These are phyloP conservation scores for Tillus elongatus DNA, from an alignment of 2,888 invertebrate genomes.

Conservation along the genomic window DNA sequence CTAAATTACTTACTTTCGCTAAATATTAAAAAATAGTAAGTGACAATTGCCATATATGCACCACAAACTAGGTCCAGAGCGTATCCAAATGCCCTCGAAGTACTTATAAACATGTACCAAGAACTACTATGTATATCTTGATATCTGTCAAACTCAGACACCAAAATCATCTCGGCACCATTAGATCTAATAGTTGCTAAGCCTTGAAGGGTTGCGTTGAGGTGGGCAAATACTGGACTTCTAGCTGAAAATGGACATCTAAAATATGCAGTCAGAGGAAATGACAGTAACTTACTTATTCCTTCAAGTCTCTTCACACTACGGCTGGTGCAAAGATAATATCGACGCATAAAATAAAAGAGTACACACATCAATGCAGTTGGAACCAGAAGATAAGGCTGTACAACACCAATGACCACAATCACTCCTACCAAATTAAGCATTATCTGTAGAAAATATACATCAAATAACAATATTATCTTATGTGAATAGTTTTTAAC, in stretches of 20 bases:
- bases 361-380: slow-evolving; percentile 54
- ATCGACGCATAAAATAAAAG: slow-evolving; percentile 54
- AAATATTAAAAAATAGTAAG: slow-evolving; percentile 55
- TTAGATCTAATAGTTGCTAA: slow-evolving; percentile 64
- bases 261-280: neutral
- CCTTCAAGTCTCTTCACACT: slow-evolving; percentile 66
- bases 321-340: slow-evolving; percentile 65
- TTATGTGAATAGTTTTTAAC: no score
- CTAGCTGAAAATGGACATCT: slow-evolving; percentile 45
- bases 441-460: slow-evolving; percentile 42
- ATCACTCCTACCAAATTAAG: slow-evolving; percentile 68
- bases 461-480: neutral
- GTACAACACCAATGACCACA: slow-evolving; percentile 61
- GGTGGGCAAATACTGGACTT: slow-evolving; percentile 66
- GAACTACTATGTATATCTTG: slow-evolving; percentile 59
- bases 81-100: slow-evolving; percentile 59
- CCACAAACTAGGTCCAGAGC: slow-evolving; percentile 63
- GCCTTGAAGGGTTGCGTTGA: slow-evolving; percentile 64
- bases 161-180: slow-evolving; percentile 50
- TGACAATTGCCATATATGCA: slow-evolving; percentile 55
- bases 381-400: slow-evolving; percentile 58
- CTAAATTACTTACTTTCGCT: slow-evolving; percentile 23
- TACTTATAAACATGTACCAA: slow-evolving; percentile 61
- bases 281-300: slow-evolving; percentile 47
- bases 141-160: slow-evolving; percentile 48